phyloP scores from a whole-genome alignment of 1,140 invertebrate species.

The Pomacea maculata region DNA sequence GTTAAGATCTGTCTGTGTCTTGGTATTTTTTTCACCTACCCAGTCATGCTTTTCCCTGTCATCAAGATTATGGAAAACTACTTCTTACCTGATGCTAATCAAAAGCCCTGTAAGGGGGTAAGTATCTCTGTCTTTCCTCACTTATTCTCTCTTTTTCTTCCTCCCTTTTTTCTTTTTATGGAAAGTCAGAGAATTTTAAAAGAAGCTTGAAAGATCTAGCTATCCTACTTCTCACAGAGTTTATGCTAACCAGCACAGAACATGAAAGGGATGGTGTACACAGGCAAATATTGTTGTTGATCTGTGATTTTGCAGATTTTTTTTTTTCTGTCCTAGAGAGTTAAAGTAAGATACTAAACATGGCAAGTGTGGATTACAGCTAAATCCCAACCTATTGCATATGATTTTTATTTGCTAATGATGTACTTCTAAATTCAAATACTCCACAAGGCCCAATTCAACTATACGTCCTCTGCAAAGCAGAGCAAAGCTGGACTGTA shows the following conservation, averaged over 20 bases:
- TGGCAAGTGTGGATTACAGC: too few species aligned
- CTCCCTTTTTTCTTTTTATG: not conserved
- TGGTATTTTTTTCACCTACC: conserved; percentile 68
- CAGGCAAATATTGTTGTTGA: too few species aligned
- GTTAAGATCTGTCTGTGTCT: conserved; percentile 67
- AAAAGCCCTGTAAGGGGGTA: conserved; percentile 60
- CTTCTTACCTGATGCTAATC: conserved; percentile 51
- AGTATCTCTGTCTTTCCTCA: conserved; percentile 26
- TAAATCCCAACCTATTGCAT: too few species aligned
- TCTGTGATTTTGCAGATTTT: too few species aligned
- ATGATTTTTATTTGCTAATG: too few species aligned
- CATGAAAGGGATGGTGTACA: not conserved
- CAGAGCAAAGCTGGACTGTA: too few species aligned
- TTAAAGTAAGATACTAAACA: too few species aligned
- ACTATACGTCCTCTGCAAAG: too few species aligned
- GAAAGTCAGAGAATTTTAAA: not conserved
- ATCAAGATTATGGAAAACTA: conserved; percentile 64
- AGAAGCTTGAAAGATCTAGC: not conserved
- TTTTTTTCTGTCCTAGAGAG: too few species aligned
- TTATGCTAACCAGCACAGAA: not conserved
- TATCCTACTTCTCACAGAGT: not conserved
- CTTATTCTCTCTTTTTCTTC: not conserved
- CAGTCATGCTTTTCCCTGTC: conserved; percentile 69
- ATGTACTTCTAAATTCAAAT: too few species aligned
- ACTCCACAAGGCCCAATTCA: too few species aligned